Percentiles rank a stretch among this genome's conserved stretches.
Evolutionary conservation across 1,140 invertebrate genomes (phyloP).

Genomic region (Liolophura sinensis): DNA sequence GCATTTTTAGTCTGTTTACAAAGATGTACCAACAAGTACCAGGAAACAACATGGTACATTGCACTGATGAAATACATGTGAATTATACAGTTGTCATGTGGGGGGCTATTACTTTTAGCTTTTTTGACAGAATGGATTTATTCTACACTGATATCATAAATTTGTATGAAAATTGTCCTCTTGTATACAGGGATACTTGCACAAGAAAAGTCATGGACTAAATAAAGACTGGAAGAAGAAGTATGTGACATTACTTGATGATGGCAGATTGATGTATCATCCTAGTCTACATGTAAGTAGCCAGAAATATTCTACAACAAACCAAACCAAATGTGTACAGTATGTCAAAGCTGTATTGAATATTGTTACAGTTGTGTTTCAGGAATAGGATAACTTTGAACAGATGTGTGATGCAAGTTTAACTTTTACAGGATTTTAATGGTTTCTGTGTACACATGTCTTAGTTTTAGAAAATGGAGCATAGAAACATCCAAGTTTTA

Average conservation of each 20-base stretch:
- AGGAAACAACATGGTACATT: too few relatives aligned
- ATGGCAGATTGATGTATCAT: slow-evolving; percentile 93
- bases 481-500: not conserved
- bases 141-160: not conserved
- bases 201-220: slow-evolving; percentile 93
- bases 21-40: too few relatives aligned
- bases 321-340: too few relatives aligned
- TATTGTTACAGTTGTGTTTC: too few relatives aligned
- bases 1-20: too few relatives aligned
- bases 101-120: not conserved
- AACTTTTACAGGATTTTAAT: too few relatives aligned
- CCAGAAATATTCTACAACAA: too few relatives aligned
- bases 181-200: slow-evolving; percentile 76
- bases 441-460: not conserved
- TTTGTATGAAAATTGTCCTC: not conserved
- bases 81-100: not conserved
- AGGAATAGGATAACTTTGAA: too few relatives aligned
- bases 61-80: too few relatives aligned
- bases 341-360: too few relatives aligned
- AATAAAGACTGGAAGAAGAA: slow-evolving; percentile 99
- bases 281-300: slow-evolving; percentile 85
- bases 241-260: slow-evolving; percentile 93
- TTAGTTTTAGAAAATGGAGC: not conserved
- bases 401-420: too few relatives aligned
- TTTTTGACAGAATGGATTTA: too few relatives aligned